phyloP scores from a whole-genome alignment of 1,140 invertebrate genomes.

The Magallana ariakensis region DNA sequence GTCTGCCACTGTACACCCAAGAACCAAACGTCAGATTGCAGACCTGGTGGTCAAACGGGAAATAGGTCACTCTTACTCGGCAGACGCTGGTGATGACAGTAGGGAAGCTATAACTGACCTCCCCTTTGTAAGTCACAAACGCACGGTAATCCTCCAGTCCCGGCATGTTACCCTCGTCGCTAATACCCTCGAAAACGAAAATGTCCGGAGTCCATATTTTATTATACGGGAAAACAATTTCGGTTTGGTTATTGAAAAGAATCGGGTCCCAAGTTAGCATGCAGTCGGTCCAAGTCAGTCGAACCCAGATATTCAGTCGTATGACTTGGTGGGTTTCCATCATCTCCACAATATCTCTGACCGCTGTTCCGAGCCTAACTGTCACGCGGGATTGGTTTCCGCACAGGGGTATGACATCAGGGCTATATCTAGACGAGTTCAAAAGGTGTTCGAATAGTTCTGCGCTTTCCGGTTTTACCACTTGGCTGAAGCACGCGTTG shows the following conservation, averaged over 20 bases:
- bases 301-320: constrained; percentile 19
- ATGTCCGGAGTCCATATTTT: constrained; percentile 87
- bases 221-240: constrained; percentile 63
- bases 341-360: neutral
- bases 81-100: constrained; percentile 41
- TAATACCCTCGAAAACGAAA: constrained; percentile 95
- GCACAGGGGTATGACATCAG: constrained; percentile 2
- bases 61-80: constrained; percentile 31
- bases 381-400: neutral
- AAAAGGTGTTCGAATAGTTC: neutral
- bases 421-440: neutral
- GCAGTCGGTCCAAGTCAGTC: constrained; percentile 63
- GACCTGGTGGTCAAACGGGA: constrained; percentile 45
- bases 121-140: constrained; percentile 28
- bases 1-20: neutral
- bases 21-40: constrained; percentile 50
- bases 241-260: constrained; percentile 58
- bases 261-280: constrained; percentile 64
- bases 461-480: neutral
- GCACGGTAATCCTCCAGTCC: neutral
- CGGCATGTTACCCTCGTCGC: constrained; percentile 42
- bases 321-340: neutral
- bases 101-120: constrained; percentile 52
- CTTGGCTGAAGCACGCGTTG: neutral
- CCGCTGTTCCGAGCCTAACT: neutral